Evolutionary conservation across 2,113 vertebrate species (phyloP).

Genomic region (Conger conger): DNA sequence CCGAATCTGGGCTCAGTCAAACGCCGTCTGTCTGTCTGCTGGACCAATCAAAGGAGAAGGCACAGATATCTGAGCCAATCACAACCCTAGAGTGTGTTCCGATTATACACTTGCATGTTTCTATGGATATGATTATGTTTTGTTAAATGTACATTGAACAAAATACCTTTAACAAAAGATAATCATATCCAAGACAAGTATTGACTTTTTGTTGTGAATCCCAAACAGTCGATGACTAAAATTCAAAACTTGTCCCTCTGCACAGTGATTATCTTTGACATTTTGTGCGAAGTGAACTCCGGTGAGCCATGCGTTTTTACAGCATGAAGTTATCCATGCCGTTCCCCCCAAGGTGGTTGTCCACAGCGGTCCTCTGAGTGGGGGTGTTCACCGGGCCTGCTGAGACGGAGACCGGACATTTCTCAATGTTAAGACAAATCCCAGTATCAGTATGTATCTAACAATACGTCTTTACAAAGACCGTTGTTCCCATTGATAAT

Average conservation of each 20-base stretch:
- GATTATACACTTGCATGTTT: too few relatives aligned
- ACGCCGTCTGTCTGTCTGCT: background rate
- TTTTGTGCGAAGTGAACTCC: background rate
- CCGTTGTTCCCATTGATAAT: too few relatives aligned
- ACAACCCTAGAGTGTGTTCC: background rate
- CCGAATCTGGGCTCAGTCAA: background rate
- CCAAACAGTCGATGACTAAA: background rate
- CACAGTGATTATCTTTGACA: background rate
- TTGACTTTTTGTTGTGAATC: too few relatives aligned
- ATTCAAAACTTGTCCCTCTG: background rate
- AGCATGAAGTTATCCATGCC: conserved; percentile 46
- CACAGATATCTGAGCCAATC: background rate
- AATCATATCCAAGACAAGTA: too few relatives aligned
- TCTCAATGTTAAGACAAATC: background rate
- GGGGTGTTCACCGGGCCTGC: background rate
- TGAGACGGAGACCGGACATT: background rate
- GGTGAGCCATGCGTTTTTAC: conserved; percentile 30
- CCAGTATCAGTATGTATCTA: background rate
- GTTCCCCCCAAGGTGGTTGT: conserved; percentile 39
- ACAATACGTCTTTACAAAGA: background rate
- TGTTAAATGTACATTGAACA: too few relatives aligned
- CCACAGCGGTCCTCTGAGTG: background rate
- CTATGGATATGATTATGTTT: too few relatives aligned
- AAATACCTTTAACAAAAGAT: too few relatives aligned
- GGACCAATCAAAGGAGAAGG: background rate